phyloP scores from a whole-genome alignment of 2,113 vertebrate species.

The Neolamprologus longior region DNA sequence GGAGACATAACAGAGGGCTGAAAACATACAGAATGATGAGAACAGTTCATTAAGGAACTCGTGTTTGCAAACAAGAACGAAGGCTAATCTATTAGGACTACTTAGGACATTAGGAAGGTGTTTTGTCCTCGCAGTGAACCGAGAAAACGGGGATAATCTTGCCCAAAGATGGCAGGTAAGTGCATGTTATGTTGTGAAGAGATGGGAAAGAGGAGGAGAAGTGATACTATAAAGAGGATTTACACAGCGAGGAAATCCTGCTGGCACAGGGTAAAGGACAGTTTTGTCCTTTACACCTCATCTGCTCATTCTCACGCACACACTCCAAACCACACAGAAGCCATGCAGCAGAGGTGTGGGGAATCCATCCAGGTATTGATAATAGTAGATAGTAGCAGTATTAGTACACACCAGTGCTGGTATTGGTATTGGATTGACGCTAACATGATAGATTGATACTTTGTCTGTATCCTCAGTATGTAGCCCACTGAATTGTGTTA shows the following conservation, averaged over 20 bases:
- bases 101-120: background rate
- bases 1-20: background rate
- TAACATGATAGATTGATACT: background rate
- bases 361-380: background rate
- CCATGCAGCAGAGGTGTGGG: background rate
- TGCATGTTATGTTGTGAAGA: slow-evolving; percentile 8
- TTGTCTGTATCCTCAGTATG: background rate
- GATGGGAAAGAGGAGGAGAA: background rate
- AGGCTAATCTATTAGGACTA: background rate
- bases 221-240: slow-evolving; percentile 25
- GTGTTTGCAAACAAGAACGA: background rate
- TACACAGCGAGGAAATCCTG: background rate
- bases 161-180: background rate
- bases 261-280: background rate
- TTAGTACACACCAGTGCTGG: background rate
- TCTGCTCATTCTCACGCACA: background rate
- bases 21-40: background rate
- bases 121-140: background rate
- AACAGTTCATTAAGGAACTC: background rate
- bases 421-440: background rate
- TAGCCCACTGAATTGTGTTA: background rate
- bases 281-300: background rate
- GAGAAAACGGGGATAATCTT: slow-evolving; percentile 7
- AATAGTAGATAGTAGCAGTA: background rate
- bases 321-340: background rate